Evolutionary conservation across 2,888 invertebrate species (phyloP).

Genomic region (Frankliniella fusca): DNA sequence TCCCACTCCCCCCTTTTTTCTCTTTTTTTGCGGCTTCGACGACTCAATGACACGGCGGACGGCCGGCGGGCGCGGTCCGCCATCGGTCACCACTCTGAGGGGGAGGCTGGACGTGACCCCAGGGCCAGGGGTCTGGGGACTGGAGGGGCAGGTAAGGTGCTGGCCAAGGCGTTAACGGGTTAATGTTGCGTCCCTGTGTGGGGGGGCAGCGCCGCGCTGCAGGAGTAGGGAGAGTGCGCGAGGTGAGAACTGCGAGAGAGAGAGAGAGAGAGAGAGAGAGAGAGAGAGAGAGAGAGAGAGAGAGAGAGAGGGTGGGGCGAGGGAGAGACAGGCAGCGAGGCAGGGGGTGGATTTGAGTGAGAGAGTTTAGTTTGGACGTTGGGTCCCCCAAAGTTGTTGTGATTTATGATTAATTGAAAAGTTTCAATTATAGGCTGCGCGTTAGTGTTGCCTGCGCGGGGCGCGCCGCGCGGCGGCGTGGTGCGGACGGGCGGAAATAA

Average conservation of each 20-base stretch:
- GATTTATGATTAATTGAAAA: slow-evolving; percentile 27
- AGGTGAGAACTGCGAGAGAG: too few relatives aligned
- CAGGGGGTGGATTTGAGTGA: not conserved
- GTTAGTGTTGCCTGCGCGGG: not conserved
- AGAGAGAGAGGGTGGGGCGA: not conserved
- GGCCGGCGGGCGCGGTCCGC: not conserved
- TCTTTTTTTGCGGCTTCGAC: not conserved
- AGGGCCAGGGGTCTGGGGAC: not conserved
- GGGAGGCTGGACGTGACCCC: not conserved
- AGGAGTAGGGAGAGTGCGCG: not conserved
- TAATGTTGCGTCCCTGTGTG: not conserved
- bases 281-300: not conserved
- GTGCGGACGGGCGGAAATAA: not conserved
- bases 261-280: not conserved
- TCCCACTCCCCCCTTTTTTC: not conserved
- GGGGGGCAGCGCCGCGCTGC: not conserved
- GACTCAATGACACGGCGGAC: not conserved
- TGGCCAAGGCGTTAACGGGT: not conserved
- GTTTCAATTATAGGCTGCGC: slow-evolving; percentile 26
- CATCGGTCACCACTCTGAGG: not conserved
- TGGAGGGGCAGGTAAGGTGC: not conserved
- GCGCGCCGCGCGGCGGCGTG: not conserved
- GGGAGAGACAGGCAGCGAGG: too few relatives aligned
- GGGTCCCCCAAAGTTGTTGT: slow-evolving; percentile 1
- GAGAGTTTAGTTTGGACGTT: slow-evolving; percentile 17